Percentiles rank a stretch among this genome's conserved stretches.
These are phyloP conservation scores for Lamellibrachia satsuma DNA, from an alignment of 2,888 invertebrate species.

Conservation along the genomic window DNA sequence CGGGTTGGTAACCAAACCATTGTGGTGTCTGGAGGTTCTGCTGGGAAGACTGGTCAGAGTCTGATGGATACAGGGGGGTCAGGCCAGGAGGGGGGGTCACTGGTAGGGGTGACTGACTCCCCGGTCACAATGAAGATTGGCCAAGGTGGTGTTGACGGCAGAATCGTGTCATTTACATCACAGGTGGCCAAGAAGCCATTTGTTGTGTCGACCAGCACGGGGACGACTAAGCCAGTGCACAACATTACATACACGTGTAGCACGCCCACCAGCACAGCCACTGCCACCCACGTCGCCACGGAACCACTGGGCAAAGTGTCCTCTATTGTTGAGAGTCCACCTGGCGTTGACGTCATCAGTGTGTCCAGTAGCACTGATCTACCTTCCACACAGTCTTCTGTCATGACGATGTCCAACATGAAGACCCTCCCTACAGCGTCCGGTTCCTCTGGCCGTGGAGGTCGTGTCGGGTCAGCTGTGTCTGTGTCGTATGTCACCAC, in stretches of 20 bases:
- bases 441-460: constrained; percentile 21
- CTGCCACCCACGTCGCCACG: constrained; percentile 22
- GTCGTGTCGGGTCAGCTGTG: constrained; percentile 39
- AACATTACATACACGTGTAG: not conserved
- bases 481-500: constrained; percentile 49
- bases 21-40: not conserved
- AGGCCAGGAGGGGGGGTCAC: not conserved
- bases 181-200: not conserved
- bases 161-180: not conserved
- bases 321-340: constrained; percentile 49
- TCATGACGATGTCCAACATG: constrained; percentile 19
- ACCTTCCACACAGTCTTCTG: constrained; percentile 30
- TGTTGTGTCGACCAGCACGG: not conserved
- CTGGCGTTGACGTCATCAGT: constrained; percentile 27
- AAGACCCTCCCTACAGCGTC: not conserved
- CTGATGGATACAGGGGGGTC: not conserved
- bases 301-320: constrained; percentile 56
- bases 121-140: not conserved
- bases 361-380: constrained; percentile 24
- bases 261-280: not conserved
- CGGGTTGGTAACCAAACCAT: not conserved
- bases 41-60: not conserved
- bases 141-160: not conserved
- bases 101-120: not conserved
- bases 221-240: not conserved